Conservation (phyloP, 2,888 invertebrate genomes). For the Choristoneura rosaceana region DNA sequence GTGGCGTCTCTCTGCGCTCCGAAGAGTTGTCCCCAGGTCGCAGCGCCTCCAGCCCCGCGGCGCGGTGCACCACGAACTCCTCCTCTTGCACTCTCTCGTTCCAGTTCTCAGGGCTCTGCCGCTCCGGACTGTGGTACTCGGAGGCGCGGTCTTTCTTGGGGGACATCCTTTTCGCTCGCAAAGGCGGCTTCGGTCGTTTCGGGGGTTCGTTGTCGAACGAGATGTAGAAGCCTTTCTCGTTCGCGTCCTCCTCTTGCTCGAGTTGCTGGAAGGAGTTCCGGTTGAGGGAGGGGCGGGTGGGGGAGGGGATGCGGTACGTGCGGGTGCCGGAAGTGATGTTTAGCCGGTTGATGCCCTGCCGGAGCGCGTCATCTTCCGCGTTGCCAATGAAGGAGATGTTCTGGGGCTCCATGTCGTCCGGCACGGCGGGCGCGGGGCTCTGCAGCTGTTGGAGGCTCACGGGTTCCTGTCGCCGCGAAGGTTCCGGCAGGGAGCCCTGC, state of each 20-base stretch:
- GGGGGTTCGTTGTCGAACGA: slow-evolving; percentile 96
- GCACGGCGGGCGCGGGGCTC: slow-evolving; percentile 87
- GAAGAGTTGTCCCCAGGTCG: slow-evolving; percentile 57
- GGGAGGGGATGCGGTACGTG: slow-evolving; percentile 95
- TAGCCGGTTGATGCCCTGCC: slow-evolving; percentile 89
- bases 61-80: slow-evolving; percentile 59
- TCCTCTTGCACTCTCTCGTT: slow-evolving; percentile 48
- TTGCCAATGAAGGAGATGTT: slow-evolving; percentile 96
- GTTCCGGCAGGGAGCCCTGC: slow-evolving; percentile 80
- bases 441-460: slow-evolving; percentile 83
- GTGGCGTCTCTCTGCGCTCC: slow-evolving; percentile 57
- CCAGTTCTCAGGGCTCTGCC: slow-evolving; percentile 43
- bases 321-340: slow-evolving; percentile 95
- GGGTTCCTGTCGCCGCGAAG: slow-evolving; percentile 62
- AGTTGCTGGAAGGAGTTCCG: slow-evolving; percentile 89
- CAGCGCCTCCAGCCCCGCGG: slow-evolving; percentile 48
- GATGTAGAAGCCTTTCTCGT: slow-evolving; percentile 96
- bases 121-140: slow-evolving; percentile 66
- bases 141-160: slow-evolving; percentile 89
- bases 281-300: slow-evolving; percentile 90
- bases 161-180: slow-evolving; percentile 90
- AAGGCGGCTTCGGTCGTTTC: slow-evolving; percentile 94
- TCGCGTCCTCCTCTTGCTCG: slow-evolving; percentile 74
- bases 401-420: slow-evolving; percentile 96
- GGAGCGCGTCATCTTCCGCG: slow-evolving; percentile 84